These are phyloP conservation scores for Nyctalus aviator DNA, from an alignment of 2,797 vertebrate genomes.

Conservation along the genomic window DNA sequence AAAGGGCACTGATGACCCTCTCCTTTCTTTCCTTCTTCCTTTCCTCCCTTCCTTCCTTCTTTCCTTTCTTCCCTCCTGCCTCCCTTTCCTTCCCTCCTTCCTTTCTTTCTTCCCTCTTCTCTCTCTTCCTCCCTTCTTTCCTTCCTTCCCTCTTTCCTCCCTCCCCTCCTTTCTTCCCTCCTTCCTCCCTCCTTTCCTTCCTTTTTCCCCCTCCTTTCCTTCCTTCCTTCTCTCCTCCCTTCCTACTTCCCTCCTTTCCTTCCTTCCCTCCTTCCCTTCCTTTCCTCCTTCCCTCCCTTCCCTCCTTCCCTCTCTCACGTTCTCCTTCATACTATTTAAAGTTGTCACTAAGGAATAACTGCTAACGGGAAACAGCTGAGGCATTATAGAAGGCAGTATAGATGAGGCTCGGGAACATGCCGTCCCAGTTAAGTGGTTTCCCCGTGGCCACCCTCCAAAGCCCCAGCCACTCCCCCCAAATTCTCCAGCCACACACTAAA, in stretches of 20 bases:
- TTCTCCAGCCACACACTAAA: not conserved
- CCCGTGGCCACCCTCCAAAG: not conserved
- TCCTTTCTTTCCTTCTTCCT: no score
- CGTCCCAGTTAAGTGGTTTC: not conserved
- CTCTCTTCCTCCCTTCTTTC: no score
- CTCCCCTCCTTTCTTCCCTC: not conserved
- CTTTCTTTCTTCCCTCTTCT: no score
- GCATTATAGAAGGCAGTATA: not conserved
- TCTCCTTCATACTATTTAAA: not conserved
- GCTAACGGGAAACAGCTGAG: not conserved
- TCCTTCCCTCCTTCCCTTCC: no score
- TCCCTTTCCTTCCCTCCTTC: not conserved
- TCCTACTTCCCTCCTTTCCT: not conserved
- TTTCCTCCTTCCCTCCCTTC: no score
- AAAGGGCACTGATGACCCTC: not conserved
- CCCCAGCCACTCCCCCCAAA: not conserved
- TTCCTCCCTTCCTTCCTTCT: no score
- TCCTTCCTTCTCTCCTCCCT: no score
- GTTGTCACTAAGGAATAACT: not conserved
- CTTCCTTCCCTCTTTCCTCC: not conserved
- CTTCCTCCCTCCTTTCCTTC: not conserved
- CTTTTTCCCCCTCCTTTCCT: not conserved
- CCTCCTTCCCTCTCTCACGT: not conserved
- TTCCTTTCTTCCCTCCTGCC: not conserved
- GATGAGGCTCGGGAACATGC: not conserved